Percentiles rank a stretch among this genome's conserved stretches.
Conservation (phyloP, 2,888 invertebrate genomes). For the Chymomyza fuscimana region DNA sequence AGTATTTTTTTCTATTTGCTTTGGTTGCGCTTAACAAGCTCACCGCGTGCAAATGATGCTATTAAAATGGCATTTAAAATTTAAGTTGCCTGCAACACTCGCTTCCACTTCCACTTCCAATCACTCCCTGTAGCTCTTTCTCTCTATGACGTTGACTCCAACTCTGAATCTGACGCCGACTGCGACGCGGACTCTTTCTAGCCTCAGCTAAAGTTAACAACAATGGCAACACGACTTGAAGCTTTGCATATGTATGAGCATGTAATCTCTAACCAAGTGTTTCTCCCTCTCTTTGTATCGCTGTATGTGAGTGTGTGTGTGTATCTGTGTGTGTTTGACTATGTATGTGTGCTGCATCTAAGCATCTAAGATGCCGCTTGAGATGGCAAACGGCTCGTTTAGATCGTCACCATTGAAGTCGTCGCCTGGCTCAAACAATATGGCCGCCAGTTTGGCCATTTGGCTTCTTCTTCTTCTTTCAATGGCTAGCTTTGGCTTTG, state of each 20-base stretch:
- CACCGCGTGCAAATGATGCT: slow-evolving; percentile 77
- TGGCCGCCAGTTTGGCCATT: slow-evolving; percentile 41
- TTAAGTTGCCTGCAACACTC: slow-evolving; percentile 62
- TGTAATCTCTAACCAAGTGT: slow-evolving; percentile 59
- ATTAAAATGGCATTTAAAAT: slow-evolving; percentile 77
- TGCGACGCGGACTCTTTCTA: background rate
- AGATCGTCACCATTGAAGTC: slow-evolving; percentile 69
- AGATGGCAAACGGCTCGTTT: slow-evolving; percentile 58
- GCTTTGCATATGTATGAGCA: slow-evolving; percentile 65
- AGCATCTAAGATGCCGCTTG: slow-evolving; percentile 72
- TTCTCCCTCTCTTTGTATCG: slow-evolving; percentile 16
- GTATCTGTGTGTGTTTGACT: slow-evolving; percentile 30
- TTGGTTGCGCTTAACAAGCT: slow-evolving; percentile 56
- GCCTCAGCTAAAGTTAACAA: slow-evolving; percentile 45
- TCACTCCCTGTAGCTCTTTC: slow-evolving; percentile 20
- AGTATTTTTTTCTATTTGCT: slow-evolving; percentile 23
- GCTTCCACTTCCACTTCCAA: slow-evolving; percentile 40
- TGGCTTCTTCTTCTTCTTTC: slow-evolving; percentile 32
- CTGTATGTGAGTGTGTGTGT: slow-evolving; percentile 16
- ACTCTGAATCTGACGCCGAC: background rate
- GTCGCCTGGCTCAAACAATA: slow-evolving; percentile 28
- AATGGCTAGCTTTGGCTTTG: slow-evolving; percentile 12
- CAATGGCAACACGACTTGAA: slow-evolving; percentile 58
- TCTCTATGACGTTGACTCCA: background rate
- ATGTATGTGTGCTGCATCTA: slow-evolving; percentile 44